These are phyloP conservation scores for Dermochelys coriacea DNA, from an alignment of 2,797 vertebrate genomes.

Conservation along the genomic window DNA sequence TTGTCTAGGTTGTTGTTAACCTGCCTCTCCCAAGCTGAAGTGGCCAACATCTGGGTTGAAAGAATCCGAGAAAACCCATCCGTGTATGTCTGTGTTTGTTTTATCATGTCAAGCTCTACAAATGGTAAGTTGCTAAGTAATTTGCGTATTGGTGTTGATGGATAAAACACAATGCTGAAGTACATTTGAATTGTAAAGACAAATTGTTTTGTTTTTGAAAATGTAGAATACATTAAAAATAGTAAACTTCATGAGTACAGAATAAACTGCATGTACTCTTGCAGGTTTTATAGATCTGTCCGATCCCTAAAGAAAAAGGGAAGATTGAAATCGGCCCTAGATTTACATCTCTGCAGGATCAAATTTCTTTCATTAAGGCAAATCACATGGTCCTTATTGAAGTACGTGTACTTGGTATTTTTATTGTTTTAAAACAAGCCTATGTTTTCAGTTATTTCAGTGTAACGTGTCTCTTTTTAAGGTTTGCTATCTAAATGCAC, in stretches of 20 bases:
- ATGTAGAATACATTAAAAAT: background rate
- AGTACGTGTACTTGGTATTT: background rate
- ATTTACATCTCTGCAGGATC: background rate
- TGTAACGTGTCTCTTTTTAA: background rate
- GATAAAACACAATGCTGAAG: background rate
- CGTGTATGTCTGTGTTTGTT: constrained; percentile 87
- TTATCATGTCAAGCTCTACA: constrained; percentile 97
- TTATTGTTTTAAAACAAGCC: background rate
- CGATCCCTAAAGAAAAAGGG: background rate
- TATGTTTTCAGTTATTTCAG: background rate
- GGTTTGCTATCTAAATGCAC: background rate
- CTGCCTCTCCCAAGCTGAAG: constrained; percentile 91
- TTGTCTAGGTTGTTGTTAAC: constrained; percentile 90
- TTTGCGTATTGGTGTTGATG: background rate
- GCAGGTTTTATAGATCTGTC: background rate
- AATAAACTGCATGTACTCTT: background rate
- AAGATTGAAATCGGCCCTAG: fast-evolving
- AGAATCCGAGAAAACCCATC: constrained; percentile 86
- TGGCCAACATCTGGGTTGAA: constrained; percentile 90
- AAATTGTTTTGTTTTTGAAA: background rate
- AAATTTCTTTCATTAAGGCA: background rate
- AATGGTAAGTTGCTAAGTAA: constrained; percentile 83
- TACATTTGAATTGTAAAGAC: background rate
- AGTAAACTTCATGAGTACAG: background rate
- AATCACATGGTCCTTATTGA: background rate